A percentile compares a stretch with the other conserved stretches of the same genome.
Evolutionary conservation across 2,888 invertebrate genomes (phyloP).

Genomic region (Alloplasta piceator): DNA sequence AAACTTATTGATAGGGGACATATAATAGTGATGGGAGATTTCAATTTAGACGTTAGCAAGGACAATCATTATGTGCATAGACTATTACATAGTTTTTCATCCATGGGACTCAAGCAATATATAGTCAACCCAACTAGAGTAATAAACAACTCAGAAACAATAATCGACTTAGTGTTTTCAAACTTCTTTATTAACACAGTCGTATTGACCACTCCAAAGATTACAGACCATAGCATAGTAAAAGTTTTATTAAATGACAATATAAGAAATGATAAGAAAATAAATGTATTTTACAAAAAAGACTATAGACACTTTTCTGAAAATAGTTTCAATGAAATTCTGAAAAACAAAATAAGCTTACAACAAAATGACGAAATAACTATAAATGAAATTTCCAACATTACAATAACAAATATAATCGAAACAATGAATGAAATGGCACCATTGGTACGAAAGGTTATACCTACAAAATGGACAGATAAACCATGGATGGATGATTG

Average conservation of each 20-base stretch:
- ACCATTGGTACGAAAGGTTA: conserved; percentile 22
- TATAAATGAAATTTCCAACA: conserved; percentile 4
- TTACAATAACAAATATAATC: not conserved
- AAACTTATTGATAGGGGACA: not conserved
- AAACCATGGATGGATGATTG: not conserved
- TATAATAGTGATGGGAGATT: not conserved
- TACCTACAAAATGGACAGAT: conserved; percentile 1
- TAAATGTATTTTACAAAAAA: conserved; percentile 15
- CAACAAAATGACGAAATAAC: not conserved
- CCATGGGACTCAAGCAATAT: conserved; percentile 35
- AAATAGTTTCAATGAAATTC: conserved; percentile 9
- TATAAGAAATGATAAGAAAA: not conserved
- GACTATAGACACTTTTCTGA: conserved; percentile 17
- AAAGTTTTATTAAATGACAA: not conserved
- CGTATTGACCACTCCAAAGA: conserved; percentile 21
- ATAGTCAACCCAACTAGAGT: conserved; percentile 18
- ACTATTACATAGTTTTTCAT: conserved; percentile 10
- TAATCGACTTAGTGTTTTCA: conserved; percentile 34
- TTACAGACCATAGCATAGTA: conserved; percentile 43
- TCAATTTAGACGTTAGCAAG: not conserved
- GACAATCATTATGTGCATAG: conserved; percentile 19
- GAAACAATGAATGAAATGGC: conserved; percentile 20
- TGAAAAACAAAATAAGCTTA: conserved; percentile 10
- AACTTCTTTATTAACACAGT: conserved; percentile 14
- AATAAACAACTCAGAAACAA: conserved; percentile 12